These are phyloP conservation scores for Catagonus wagneri DNA, from an alignment of 2,113 vertebrate genomes.

Conservation along the genomic window DNA sequence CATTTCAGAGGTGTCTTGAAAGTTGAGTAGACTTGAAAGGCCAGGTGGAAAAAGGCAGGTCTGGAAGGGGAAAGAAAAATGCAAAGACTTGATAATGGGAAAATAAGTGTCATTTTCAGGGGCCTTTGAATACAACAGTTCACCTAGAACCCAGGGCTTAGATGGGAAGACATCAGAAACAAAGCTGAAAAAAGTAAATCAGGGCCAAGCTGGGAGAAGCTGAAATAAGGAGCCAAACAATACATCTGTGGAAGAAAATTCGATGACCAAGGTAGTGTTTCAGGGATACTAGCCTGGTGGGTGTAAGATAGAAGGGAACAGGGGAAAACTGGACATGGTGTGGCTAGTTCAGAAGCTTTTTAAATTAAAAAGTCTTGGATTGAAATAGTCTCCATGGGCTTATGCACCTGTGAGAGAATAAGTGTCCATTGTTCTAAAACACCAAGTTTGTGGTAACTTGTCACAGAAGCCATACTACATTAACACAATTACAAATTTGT, in stretches of 20 bases:
- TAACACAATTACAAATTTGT: background rate
- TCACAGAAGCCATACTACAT: background rate
- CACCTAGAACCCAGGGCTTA: background rate
- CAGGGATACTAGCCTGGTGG: background rate
- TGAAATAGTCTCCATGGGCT: background rate
- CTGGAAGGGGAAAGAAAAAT: background rate
- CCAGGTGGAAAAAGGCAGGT: background rate
- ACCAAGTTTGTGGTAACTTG: background rate
- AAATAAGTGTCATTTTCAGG: background rate
- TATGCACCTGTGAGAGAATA: background rate
- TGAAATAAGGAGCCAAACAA: constrained; percentile 4
- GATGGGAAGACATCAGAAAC: background rate
- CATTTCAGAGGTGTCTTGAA: background rate
- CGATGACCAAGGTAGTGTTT: background rate
- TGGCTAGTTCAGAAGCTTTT: background rate
- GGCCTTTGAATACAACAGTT: background rate
- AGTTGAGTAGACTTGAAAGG: constrained; percentile 15
- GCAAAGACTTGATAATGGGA: background rate
- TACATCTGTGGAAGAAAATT: background rate
- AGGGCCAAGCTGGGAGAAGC: background rate
- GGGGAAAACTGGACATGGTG: background rate
- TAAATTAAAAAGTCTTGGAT: background rate
- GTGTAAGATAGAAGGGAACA: background rate
- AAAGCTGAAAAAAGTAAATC: background rate
- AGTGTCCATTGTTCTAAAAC: background rate